Base-by-base conservation (phyloP, 1,140 invertebrate species). In the Magallana angulata region DNA sequence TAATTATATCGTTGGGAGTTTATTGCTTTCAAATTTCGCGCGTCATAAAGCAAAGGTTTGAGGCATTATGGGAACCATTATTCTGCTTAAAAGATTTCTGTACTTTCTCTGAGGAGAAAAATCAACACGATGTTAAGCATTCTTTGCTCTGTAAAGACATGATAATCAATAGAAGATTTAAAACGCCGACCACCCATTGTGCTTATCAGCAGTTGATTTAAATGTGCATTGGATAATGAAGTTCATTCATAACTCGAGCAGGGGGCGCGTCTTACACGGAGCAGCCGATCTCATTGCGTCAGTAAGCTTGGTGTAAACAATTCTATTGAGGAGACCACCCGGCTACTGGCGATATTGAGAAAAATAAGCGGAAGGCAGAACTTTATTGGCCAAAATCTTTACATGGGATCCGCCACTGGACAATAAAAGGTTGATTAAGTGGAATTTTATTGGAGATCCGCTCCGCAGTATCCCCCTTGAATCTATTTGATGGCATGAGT, bases 141-240 rank as follows among this genome's bases (percentile, higher is more conserved):
- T 82, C 81, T 58, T 57, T 82, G 56, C 18, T 82, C 57, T 30
- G 18, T 82, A 57, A 57, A 82, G 81, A 57, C 57, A n/a, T 82
- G 81, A 82, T 82, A 57, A 82, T 82, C 81, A 76, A 76, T 76
- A 76, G 68, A 76, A 18, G 68, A 48, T 76, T 76, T 30, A 36
- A 76, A 30, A 36, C n/a, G 60, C 60, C 24, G 68, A 76, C 68
- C 68, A 76, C 68, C 68, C 68, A 76, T 18, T 30, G 9, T 12
- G 68, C 24, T 24, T 76, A 76, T 76, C 24, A 30, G 68, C 68
- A 76, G 68, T 36, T 30, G 68, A 76, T 76, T 76, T 76, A 76
- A 76, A 76, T 76, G 68, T 76, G 68, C 68, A 76, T 76, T 76
- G 24, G 68, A 76, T 76, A 76, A 76, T 76, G 68, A 76, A 11